A percentile compares a stretch with the other conserved stretches of the same genome.
Evolutionary conservation across 2,797 vertebrate genomes (phyloP).

Genomic region (Percopsis omiscomaycus): DNA sequence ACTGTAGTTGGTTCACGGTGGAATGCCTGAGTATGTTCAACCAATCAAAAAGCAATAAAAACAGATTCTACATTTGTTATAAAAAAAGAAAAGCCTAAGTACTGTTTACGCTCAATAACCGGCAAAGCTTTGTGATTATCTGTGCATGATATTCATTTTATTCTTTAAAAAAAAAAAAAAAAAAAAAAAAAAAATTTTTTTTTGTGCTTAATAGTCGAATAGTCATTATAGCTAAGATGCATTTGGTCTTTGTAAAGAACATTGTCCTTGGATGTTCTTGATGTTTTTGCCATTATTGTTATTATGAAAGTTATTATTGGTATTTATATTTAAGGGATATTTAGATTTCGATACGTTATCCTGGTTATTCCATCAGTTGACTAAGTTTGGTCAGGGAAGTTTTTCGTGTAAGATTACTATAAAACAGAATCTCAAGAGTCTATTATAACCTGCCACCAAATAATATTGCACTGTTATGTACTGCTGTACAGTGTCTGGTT

Average conservation of each 20-base stretch:
- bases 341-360: slow-evolving; percentile 77
- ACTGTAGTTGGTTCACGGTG: slow-evolving; percentile 55
- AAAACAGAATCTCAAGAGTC: slow-evolving; percentile 61
- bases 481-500: slow-evolving; percentile 74
- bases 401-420: slow-evolving; percentile 70
- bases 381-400: slow-evolving; percentile 77
- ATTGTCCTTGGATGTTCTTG: slow-evolving; percentile 65
- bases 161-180: slow-evolving; percentile 5
- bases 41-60: slow-evolving; percentile 73
- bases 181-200: slow-evolving; percentile 33
- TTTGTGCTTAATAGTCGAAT: slow-evolving; percentile 53
- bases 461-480: slow-evolving; percentile 81
- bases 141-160: slow-evolving; percentile 57
- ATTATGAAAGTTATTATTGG: slow-evolving; percentile 69
- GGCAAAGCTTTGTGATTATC: slow-evolving; percentile 52
- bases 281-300: slow-evolving; percentile 66
- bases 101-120: slow-evolving; percentile 61
- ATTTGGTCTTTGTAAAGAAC: slow-evolving; percentile 65
- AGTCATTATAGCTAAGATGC: slow-evolving; percentile 50
- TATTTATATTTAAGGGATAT: slow-evolving; percentile 85
- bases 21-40: slow-evolving; percentile 54
- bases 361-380: slow-evolving; percentile 75
- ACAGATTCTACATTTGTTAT: slow-evolving; percentile 47
- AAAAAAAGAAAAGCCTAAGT: slow-evolving; percentile 51
- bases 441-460: slow-evolving; percentile 82